Percentiles rank a stretch among this genome's conserved stretches.
Conservation (phyloP, 2,888 invertebrate genomes). For the Incurvaria masculella region DNA sequence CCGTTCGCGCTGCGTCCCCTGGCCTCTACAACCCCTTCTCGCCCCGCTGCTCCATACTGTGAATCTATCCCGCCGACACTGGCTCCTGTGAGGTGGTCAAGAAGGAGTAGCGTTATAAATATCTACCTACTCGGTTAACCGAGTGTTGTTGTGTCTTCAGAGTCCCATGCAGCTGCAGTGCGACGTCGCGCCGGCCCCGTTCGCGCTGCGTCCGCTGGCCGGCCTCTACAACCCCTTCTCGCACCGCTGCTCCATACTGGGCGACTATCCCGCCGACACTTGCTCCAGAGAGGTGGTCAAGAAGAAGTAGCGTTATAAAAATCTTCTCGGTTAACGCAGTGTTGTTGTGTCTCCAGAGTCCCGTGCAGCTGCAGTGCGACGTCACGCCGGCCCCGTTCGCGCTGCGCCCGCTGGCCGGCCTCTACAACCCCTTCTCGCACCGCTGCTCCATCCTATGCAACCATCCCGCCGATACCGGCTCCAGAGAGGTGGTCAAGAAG, state of each 20-base stretch:
- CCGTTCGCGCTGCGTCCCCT: slow-evolving; percentile 72
- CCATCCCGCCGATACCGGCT: slow-evolving; percentile 74
- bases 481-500: slow-evolving; percentile 67
- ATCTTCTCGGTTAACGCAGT: no score
- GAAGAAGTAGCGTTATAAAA: no score
- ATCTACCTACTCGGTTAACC: no score
- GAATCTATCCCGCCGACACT: slow-evolving; percentile 79
- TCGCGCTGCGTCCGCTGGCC: no score
- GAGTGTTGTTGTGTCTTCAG: no score
- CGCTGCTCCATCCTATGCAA: slow-evolving; percentile 82
- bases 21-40: slow-evolving; percentile 81
- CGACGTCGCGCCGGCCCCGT: slow-evolving; percentile 67
- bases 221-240: no score
- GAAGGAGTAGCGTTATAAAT: no score
- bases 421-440: slow-evolving; percentile 78
- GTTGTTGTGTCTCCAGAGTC: slow-evolving; percentile 21
- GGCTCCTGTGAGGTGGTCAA: slow-evolving; percentile 69
- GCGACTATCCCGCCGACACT: no score
- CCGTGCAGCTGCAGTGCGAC: slow-evolving; percentile 53
- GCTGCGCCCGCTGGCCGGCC: slow-evolving; percentile 73
- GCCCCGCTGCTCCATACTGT: slow-evolving; percentile 75
- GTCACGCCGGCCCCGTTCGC: slow-evolving; percentile 69
- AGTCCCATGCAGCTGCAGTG: no score
- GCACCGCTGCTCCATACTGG: slow-evolving; percentile 79
- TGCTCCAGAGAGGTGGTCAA: no score